Base-by-base conservation (phyloP, 2,797 vertebrate genomes). In the Myotis planiceps region DNA sequence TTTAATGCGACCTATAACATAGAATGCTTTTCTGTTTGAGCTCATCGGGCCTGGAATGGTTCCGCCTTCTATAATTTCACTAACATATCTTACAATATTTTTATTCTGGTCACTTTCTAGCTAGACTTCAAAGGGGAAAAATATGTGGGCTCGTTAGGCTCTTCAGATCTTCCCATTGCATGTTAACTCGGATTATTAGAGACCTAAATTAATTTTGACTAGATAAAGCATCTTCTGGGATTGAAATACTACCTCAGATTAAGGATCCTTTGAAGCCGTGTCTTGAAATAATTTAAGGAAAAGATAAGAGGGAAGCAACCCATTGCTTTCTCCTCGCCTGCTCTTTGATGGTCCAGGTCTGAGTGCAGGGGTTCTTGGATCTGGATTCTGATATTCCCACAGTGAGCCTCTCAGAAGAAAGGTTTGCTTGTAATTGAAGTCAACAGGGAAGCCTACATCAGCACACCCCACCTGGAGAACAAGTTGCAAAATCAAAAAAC, bases 1-100 rank as follows among this genome's bases (percentile, higher is more conserved):
- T 91, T 98, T 97, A 96, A 97, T 74, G 0, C 34, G 69, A 90
- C 85, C 55, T 78, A 96, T 93, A 84, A 97, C 96, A 92, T 92
- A 88, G 45, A 85, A 66, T 55, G 32, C 29, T 91, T 81, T 94
- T 94, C 74, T 79, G 6, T 87, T 75, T 88, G 58, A 90, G 58
- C 32, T 86, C 58, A 13, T 49, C 37, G 37, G 66, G 32, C 13
- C 90, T 69, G 25, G 19, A 45, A 93, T 63, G 25, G 16, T 51
- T 85, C 55, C 90, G 71, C 79, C 63, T 81, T 93, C 88, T 90
- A 63, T 12, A 94, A 18, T 86, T 96, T 90, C 83, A 39, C 58
- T 92, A 94, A 37, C 29, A 83, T 63, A 93, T 88, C 68, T 88
- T 27, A 75, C 92, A 55, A 37, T 19, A 32, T 90, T 88, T 93